A percentile compares a stretch with the other conserved stretches of the same genome.
These are phyloP conservation scores for Hirundichthys speculiger DNA, from an alignment of 2,113 vertebrate species.

Conservation along the genomic window DNA sequence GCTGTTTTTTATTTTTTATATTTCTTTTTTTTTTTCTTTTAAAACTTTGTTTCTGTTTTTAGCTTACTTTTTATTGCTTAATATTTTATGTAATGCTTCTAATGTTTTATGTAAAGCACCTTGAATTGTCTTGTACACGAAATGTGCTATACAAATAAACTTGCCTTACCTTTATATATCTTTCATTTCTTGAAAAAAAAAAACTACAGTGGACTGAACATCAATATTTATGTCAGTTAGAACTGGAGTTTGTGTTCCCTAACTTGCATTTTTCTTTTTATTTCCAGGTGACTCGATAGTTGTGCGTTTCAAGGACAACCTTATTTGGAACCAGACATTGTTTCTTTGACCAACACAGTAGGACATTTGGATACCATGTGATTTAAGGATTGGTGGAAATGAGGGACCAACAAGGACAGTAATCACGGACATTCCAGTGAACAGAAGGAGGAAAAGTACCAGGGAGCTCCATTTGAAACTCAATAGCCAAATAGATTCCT, in stretches of 20 bases:
- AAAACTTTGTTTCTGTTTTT: too few species aligned
- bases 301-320: conserved; percentile 46
- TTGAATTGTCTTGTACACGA: too few species aligned
- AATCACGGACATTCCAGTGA: conserved; percentile 58
- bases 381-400: conserved; percentile 52
- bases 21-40: too few species aligned
- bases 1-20: too few species aligned
- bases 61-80: too few species aligned
- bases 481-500: conserved; percentile 55
- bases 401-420: conserved; percentile 59
- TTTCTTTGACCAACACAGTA: conserved; percentile 41
- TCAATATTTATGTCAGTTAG: too few species aligned
- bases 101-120: too few species aligned
- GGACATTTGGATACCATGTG: conserved; percentile 64
- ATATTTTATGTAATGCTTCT: too few species aligned
- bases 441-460: conserved; percentile 28
- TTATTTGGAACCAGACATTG: conserved; percentile 39
- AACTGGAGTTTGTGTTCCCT: not conserved
- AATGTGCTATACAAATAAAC: too few species aligned
- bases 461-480: conserved; percentile 43
- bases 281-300: conserved; percentile 84
- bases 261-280: conserved; percentile 9
- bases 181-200: too few species aligned
- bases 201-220: too few species aligned
- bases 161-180: too few species aligned